Evolutionary conservation across 1,140 invertebrate species (phyloP).

Genomic region (Pachypsylla venusta): DNA sequence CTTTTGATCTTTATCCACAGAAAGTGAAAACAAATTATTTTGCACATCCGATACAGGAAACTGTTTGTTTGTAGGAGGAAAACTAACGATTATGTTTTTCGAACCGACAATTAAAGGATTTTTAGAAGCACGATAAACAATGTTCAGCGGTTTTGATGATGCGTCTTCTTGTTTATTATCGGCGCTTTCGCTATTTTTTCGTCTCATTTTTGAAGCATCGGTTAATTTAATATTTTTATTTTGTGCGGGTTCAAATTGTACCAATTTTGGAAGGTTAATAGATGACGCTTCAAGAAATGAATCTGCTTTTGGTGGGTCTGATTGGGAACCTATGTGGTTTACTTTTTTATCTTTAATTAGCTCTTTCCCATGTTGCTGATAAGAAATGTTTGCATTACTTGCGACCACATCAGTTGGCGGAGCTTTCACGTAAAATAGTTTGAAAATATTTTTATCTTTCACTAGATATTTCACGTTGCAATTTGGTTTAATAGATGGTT

Average conservation of each 20-base stretch:
- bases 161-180: neutral
- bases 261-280: neutral
- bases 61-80: neutral
- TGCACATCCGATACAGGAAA: too few species aligned
- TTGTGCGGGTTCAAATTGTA: neutral
- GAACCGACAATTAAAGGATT: neutral
- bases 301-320: too few species aligned
- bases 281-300: too few species aligned
- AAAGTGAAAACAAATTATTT: too few species aligned
- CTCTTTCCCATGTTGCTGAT: neutral
- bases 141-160: neutral
- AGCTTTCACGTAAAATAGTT: neutral
- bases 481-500: too few species aligned
- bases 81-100: neutral
- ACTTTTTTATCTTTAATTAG: neutral
- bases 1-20: too few species aligned
- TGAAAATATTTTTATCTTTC: conserved; percentile 7
- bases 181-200: neutral
- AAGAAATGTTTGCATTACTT: too few species aligned
- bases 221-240: neutral
- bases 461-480: neutral
- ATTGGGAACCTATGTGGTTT: too few species aligned
- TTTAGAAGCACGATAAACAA: neutral
- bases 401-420: neutral
- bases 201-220: neutral